Percentiles rank a stretch among this genome's conserved stretches.
Conservation (phyloP, 2,888 invertebrate genomes). For the Eledona agricola region DNA sequence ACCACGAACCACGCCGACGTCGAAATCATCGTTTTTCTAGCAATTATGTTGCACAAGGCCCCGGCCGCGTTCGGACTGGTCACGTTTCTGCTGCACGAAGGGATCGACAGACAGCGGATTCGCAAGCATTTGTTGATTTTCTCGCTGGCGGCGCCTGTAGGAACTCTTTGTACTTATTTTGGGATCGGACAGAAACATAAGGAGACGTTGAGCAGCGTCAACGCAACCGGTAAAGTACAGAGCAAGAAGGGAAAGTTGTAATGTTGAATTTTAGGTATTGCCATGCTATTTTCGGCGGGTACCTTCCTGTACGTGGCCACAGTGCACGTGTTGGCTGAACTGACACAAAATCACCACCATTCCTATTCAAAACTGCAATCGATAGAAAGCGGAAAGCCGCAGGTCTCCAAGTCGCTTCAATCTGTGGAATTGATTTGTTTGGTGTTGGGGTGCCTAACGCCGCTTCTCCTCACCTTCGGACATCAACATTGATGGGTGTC, state of each 20-base stretch:
- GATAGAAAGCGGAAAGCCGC: conserved; percentile 52
- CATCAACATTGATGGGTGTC: conserved; percentile 87
- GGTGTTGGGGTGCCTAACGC: conserved; percentile 87
- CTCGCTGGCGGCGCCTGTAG: conserved; percentile 89
- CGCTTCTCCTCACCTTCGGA: conserved; percentile 88
- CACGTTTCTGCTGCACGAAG: conserved; percentile 95
- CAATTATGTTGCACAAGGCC: conserved; percentile 99
- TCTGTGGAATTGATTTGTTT: conserved; percentile 83
- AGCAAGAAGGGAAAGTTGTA: conserved; percentile 1
- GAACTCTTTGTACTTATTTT: conserved; percentile 91
- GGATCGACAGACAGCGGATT: conserved; percentile 87
- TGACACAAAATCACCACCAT: conserved; percentile 71
- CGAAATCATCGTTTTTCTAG: conserved; percentile 96
- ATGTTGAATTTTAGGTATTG: conserved; percentile 70
- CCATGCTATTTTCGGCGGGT: conserved; percentile 98
- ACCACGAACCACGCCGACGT: conserved; percentile 96
- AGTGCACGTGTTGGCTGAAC: conserved; percentile 96
- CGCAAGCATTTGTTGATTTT: conserved; percentile 90
- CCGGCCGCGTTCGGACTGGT: conserved; percentile 99
- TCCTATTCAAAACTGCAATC: conserved; percentile 57
- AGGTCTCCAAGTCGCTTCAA: conserved; percentile 64
- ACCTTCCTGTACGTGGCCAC: conserved; percentile 99
- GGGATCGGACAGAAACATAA: conserved; percentile 93
- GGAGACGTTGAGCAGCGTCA: conserved; percentile 86
- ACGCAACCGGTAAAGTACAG: conserved; percentile 79